Base-by-base conservation (phyloP, 53 echinoderm and acorn worm species). In the Echinarachnius parma region DNA sequence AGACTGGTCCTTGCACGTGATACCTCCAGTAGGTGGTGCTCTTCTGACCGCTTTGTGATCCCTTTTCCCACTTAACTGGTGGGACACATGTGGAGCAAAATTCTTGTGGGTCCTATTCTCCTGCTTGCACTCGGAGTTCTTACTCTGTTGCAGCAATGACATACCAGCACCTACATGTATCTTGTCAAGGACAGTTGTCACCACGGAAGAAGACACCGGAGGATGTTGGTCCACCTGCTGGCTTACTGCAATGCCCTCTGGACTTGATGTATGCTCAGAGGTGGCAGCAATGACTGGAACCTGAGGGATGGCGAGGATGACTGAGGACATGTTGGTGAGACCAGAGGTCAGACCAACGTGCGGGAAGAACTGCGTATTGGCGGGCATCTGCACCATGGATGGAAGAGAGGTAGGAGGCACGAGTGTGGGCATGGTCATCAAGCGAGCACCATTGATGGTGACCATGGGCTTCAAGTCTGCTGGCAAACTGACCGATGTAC, bases 271-370 rank as follows among this genome's bases (percentile, higher is more conserved):
- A n/a, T n/a, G n/a, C n/a, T n/a, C n/a, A n/a, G 74, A 27, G 2
- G 74, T 39, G 27, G 74, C 74, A 9, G 57, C 42, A 2, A 72
- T 42, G 57, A 56, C 74, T 0, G 74, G 74, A 14, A 72, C 57
- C 70, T 83, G 83, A 46, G 86, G 86, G 16, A 86, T 70, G 3
- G 86, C 81, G 22, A 86, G 57, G 36, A 86, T 76, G 31, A 86
- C 64, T 1, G 72, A 78, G 2, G 58, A 50, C 60, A 76, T 60
- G 53, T 68, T 68, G 32, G 49, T 68, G 22, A 68, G 34, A n/a
- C n/a, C n/a, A n/a, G n/a, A n/a, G n/a, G n/a, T n/a, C n/a, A n/a
- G n/a, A 21, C 52, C 52, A 0, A 68, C 31, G 23, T 68, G 65
- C 16, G 49, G 74, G 10, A 28, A 19, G 44, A 56, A 72, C 2